Evolutionary conservation across 2,113 vertebrate genomes (phyloP), one percentile per base, ranked within the genome.

Genomic region (Neolamprologus sp.): DNA sequence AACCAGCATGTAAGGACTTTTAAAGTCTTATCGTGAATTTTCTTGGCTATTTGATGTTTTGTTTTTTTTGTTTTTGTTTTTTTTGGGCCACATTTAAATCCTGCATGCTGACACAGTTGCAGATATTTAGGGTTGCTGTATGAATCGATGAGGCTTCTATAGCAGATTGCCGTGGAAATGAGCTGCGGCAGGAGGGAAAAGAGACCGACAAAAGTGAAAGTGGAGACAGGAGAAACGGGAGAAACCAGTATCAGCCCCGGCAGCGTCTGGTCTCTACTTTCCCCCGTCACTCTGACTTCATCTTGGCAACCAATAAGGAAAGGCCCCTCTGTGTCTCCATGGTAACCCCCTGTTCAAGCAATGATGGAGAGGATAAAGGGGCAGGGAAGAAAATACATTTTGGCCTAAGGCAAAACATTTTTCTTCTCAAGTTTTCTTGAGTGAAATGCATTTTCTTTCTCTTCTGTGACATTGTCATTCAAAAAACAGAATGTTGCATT

Each of bases 341-440:
- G 93, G 94, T 90, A 94, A 95, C 94, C 86, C 65, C 71, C 68
- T 26, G 47, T 93, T 94, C 51, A 94, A 93, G 89, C 88, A 85
- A 82, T 86, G 92, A 96, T 92, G 91, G 82, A 92, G 88, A 88
- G 91, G 80, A 93, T 94, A 89, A 86, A 93, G 85, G 83, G 83
- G 85, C 79, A 92, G 87, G 87, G 90, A 88, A 91, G 79, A 71
- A 79, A 94, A 92, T 89, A 83, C 78, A 86, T 89, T 91, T 84
- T 88, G 35, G 89, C 88, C 84, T 65, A 11, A 85, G 86, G 88
- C 65, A 6, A 88, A 89, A 88, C 53, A 84, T 88, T 87, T 90
- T 85, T 82, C 58, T 87, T 83, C 16, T 35, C 65, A 86, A 80
- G 53, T 92, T 89, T 87, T 78, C 7, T 26, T 12, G 23, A 84